These are phyloP conservation scores for Echinops telfairi DNA, from an alignment of 2,113 vertebrate species.

Conservation along the genomic window DNA sequence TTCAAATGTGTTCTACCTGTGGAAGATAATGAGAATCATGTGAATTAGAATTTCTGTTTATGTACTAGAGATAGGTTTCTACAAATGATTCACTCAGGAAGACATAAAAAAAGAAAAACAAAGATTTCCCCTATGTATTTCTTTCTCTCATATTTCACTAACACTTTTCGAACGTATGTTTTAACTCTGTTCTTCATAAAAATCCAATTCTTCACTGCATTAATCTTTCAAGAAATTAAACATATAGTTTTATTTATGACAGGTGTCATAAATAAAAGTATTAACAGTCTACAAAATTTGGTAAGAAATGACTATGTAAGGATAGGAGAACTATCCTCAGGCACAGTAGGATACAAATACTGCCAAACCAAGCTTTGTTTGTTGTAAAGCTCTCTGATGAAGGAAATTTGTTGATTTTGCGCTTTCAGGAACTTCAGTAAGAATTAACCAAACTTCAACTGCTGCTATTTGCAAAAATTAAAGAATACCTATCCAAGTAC, in stretches of 20 bases:
- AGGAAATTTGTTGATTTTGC: background rate
- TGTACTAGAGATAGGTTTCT: background rate
- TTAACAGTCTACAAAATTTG: slow-evolving; percentile 15
- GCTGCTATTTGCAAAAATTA: slow-evolving; percentile 22
- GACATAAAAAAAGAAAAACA: background rate
- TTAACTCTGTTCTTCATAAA: slow-evolving; percentile 26
- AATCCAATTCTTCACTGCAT: background rate
- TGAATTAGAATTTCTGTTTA: background rate
- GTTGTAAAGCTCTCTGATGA: background rate
- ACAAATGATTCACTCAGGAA: background rate
- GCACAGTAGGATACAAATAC: background rate
- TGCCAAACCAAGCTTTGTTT: background rate
- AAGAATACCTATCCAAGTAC: background rate
- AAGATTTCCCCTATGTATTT: background rate
- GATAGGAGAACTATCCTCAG: slow-evolving; percentile 31
- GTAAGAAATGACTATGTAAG: background rate
- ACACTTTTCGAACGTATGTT: background rate
- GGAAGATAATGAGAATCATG: background rate
- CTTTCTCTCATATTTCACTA: background rate
- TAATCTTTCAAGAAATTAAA: slow-evolving; percentile 25
- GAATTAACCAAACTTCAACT: slow-evolving; percentile 32
- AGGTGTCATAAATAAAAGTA: background rate
- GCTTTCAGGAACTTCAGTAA: slow-evolving; percentile 38
- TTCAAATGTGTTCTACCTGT: background rate
- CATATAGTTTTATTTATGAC: background rate